Evolutionary conservation across 2,888 invertebrate genomes (phyloP), one percentile per base, ranked within the genome.

Genomic region (Pterobdella sp.): DNA sequence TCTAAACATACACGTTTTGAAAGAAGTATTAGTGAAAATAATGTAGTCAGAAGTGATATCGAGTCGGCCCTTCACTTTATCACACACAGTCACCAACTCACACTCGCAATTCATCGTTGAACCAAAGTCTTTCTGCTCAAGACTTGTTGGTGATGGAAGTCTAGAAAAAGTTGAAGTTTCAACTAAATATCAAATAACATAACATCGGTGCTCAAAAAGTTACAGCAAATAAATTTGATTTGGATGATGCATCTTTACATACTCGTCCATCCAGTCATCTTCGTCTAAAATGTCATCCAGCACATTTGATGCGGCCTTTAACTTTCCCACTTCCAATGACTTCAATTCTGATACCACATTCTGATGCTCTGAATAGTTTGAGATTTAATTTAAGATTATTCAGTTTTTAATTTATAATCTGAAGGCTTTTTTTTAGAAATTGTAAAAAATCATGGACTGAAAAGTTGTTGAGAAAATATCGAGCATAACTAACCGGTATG

Each of bases 11-110:
- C 60, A 86, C 29, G 84, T 83, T n/a, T 85, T 82, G 26, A 86
- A 85, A 77, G 86, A 87, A 72, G 86, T 81, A 80, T 88, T 88
- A 77, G 86, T 85, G 81, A 88, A 88, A 75, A 87, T 87, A 71
- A 88, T 85, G 75, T 87, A 83, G 29, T 85, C 86, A 72, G 87
- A 87, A 74, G 88, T 88, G 75, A 88, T 85, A 81, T 88, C 88
- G 42, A 88, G 84, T 65, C 87, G 85, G 49, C 88, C 88, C 81
- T 87, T 87, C 35, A 88, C 85, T 75, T 86, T 86, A 67, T 86
- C 87, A 85, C 81, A 80, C 65, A 88, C 80, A 0, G 88, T 88
- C 42, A 88, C 86, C 22, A 88, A 82, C 77, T 88, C 87, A 80
- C 88, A 88, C 66, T 88, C 87, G 79, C 88, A 88, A 7, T 87